These are phyloP conservation scores for Ptychoptera albimana DNA, from an alignment of 2,888 invertebrate genomes.

Conservation along the genomic window DNA sequence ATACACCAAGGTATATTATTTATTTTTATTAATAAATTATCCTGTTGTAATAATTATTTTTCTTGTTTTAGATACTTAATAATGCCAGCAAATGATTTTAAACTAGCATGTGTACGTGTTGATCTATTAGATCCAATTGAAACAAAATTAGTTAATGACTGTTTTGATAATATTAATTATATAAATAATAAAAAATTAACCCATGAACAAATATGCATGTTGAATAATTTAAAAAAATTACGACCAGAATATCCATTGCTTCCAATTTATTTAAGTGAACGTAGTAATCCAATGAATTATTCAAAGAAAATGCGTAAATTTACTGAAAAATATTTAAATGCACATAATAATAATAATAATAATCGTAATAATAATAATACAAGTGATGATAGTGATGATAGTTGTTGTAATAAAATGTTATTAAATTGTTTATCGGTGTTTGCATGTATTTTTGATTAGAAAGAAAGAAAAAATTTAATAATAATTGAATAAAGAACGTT, in stretches of 20 bases:
- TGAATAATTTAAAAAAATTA: constrained; percentile 26
- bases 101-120: constrained; percentile 25
- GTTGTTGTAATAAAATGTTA: constrained; percentile 27
- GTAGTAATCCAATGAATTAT: constrained; percentile 29
- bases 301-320: constrained; percentile 28
- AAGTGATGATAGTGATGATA: constrained; percentile 18
- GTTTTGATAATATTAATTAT: constrained; percentile 25
- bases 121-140: constrained; percentile 25
- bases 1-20: constrained; percentile 21
- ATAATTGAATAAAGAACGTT: no score
- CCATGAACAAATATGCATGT: constrained; percentile 23
- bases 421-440: constrained; percentile 28
- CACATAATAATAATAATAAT: not conserved
- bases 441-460: constrained; percentile 30
- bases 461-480: no score
- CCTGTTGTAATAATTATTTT: not conserved
- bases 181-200: constrained; percentile 20
- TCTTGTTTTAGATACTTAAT: constrained; percentile 11
- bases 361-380: not conserved
- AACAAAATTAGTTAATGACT: constrained; percentile 22
- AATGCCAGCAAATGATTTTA: constrained; percentile 22
- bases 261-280: constrained; percentile 30
- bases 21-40: not conserved
- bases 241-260: constrained; percentile 27
- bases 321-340: constrained; percentile 13